Evolutionary conservation across 2,888 invertebrate species (phyloP).

Genomic region (Nesidiocoris tenuis): DNA sequence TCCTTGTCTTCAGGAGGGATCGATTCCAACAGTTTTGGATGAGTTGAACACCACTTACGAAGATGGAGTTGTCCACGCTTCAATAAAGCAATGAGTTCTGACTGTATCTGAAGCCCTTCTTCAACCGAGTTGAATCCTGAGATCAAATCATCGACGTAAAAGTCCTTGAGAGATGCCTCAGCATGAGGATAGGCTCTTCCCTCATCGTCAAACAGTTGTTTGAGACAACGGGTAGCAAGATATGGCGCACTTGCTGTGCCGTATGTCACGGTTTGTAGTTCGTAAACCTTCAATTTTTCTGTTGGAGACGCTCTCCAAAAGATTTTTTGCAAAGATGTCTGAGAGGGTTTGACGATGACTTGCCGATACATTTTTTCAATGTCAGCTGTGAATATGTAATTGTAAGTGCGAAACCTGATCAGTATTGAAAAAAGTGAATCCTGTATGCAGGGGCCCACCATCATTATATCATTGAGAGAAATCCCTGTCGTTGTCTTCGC

Average conservation of each 20-base stretch:
- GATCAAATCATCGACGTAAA: conserved; percentile 53
- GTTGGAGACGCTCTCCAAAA: no score
- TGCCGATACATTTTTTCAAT: conserved; percentile 54
- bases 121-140: conserved; percentile 47
- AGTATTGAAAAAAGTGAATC: conserved; percentile 52
- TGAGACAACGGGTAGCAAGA: no score
- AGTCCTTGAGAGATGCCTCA: conserved; percentile 47
- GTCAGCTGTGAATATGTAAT: conserved; percentile 53
- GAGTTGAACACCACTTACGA: no score
- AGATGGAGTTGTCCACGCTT: no score
- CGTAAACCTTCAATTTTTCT: no score
- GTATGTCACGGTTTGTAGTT: no score
- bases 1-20: no score
- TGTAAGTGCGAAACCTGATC: conserved; percentile 51
- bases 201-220: conserved; percentile 51
- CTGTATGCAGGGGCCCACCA: conserved; percentile 52
- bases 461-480: conserved; percentile 45
- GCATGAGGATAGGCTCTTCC: conserved; percentile 42
- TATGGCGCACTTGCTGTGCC: no score
- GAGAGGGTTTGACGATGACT: conserved; percentile 48
- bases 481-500: conserved; percentile 50
- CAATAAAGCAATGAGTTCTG: no score
- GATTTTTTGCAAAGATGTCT: no score
- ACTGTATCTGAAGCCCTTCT: conserved; percentile 45
- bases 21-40: no score